Base-by-base conservation (phyloP, 2,797 vertebrate species). In the Jordanella pulchra region DNA sequence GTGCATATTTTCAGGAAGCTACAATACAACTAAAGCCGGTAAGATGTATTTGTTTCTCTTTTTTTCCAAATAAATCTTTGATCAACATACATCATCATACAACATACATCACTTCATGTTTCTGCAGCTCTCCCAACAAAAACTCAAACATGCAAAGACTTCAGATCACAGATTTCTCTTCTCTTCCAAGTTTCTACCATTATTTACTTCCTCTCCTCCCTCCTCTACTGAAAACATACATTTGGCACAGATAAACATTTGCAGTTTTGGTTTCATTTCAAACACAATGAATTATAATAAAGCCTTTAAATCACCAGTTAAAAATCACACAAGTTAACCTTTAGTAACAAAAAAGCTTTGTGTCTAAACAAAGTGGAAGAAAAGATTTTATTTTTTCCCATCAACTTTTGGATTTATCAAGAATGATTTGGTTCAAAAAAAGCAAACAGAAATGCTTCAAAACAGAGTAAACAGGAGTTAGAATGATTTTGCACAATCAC, bases 261-360 rank as follows among this genome's bases (percentile, higher is more conserved):
- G 77, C 69, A 28, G 67, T 54, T 47, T 70, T 81, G 58, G 21
- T 23, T 32, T n/a, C 35, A 35, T 11, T 23, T 15, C 35, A 11
- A 86, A 82, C 75, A 80, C 44, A 72, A 58, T 86, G 75, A 89
- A 84, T 79, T 82, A 80, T 82, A 72, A 87, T 77, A 67, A 84
- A 78, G 67, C 53, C 21, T 76, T 71, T 75, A 79, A 82, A 83
- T 79, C 74, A 75, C 45, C 63, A 64, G 67, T 76, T 82, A 76
- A 73, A 83, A 84, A 77, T 80, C 35, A 76, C 76, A 81, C 53
- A 21, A 4, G 51, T 71, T 58, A 66, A n/a, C 71, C 27, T 21
- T 73, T 79, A 82, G 64, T 68, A 82, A 83, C 74, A 82, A 47
- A 58, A 77, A 55, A 81, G 42, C 48, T 54, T 63, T 54, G 65